Conservation (phyloP, 2,888 invertebrate genomes). For the Erpobdella octoculata region DNA sequence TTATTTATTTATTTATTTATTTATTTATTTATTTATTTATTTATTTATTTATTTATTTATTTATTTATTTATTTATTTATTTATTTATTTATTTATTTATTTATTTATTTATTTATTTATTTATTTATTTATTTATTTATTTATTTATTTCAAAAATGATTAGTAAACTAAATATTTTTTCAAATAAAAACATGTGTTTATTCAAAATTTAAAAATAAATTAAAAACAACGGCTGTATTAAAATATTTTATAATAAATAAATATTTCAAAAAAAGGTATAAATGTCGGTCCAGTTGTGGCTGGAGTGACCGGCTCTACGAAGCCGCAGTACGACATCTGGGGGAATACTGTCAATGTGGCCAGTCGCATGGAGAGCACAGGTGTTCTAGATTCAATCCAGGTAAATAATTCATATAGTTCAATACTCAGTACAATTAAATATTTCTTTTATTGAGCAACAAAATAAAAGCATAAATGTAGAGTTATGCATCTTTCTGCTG, state of each 20-base stretch:
- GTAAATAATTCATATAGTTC: too few relatives aligned
- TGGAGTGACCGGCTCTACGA: constrained; percentile 87
- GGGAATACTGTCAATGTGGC: constrained; percentile 94
- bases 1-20: neutral
- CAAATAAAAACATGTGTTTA: too few relatives aligned
- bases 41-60: neutral
- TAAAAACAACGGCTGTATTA: too few relatives aligned
- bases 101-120: neutral
- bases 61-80: neutral
- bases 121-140: neutral
- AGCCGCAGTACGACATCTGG: constrained; percentile 94
- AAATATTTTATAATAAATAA: too few relatives aligned
- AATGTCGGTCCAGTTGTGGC: constrained; percentile 86
- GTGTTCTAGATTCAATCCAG: constrained; percentile 78
- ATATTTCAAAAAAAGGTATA: constrained; percentile 64
- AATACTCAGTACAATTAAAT: too few relatives aligned
- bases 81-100: neutral
- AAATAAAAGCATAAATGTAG: too few relatives aligned
- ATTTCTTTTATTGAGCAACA: too few relatives aligned
- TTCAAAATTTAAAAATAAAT: too few relatives aligned
- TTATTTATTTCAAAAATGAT: constrained; percentile 33
- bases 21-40: neutral
- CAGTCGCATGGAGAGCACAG: constrained; percentile 91
- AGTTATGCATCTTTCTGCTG: too few relatives aligned
- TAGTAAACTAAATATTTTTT: too few relatives aligned